Conservation (phyloP, 2,113 vertebrate genomes). For the Megatriorchis doriae region DNA sequence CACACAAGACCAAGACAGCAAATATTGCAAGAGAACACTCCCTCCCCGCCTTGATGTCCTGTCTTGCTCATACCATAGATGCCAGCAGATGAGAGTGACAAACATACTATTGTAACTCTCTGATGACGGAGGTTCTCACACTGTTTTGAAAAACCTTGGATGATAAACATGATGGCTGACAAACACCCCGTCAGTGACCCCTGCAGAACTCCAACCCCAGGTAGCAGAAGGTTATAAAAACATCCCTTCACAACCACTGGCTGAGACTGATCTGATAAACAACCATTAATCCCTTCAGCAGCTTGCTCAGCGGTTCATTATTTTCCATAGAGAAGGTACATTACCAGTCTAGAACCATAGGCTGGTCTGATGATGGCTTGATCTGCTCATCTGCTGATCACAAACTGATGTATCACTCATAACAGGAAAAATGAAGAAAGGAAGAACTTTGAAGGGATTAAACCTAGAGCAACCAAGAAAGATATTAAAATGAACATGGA, state of each 20-base stretch:
- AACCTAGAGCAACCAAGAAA: neutral
- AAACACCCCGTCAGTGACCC: neutral
- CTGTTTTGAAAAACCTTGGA: neutral
- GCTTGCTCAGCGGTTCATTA: neutral
- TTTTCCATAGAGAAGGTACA: neutral
- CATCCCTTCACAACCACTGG: neutral
- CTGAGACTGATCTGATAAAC: neutral
- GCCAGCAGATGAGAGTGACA: neutral
- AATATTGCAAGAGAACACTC: neutral
- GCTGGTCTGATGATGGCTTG: neutral
- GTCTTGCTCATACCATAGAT: neutral
- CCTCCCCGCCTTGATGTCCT: neutral
- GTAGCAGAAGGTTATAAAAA: slow-evolving; percentile 15
- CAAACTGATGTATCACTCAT: neutral
- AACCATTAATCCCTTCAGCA: neutral
- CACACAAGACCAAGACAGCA: slow-evolving; percentile 10
- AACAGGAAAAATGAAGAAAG: neutral
- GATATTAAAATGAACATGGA: neutral
- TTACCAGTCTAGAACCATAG: neutral
- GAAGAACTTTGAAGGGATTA: neutral
- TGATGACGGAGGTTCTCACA: neutral
- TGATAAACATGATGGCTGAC: neutral
- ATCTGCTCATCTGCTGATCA: neutral
- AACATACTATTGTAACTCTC: neutral
- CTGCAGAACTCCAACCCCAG: neutral